Percentiles rank a stretch among this genome's conserved stretches.
Conservation (phyloP, 2,113 vertebrate species). For the western clawed frog (Xenopus tropicalis) region UCB_Xtro_10.0 CM004450.2:119693001-119693500, state of each 20-base stretch:
- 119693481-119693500: constrained; percentile 98
- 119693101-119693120: too few species aligned
- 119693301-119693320: constrained; percentile 97
- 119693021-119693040: background rate
- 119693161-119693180: too few species aligned
- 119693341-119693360: constrained; percentile 92
- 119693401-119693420: constrained; percentile 95
- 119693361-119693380: constrained; percentile 97
- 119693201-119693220: too few species aligned
- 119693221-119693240: too few species aligned
- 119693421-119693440: constrained; percentile 91
- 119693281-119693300: constrained; percentile 42
- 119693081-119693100: too few species aligned
- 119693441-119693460: constrained; percentile 99
- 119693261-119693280: too few species aligned
- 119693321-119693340: constrained; percentile 82
- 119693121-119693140: too few species aligned
- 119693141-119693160: too few species aligned
- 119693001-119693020: background rate
- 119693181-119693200: too few species aligned
- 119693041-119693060: too few species aligned
- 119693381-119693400: constrained; percentile 94
- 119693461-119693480: constrained; percentile 98
- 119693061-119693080: too few species aligned
- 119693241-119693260: too few species aligned